Evolutionary conservation across 2,888 invertebrate genomes (phyloP).

Genomic region (Mesorhabditis belari): DNA sequence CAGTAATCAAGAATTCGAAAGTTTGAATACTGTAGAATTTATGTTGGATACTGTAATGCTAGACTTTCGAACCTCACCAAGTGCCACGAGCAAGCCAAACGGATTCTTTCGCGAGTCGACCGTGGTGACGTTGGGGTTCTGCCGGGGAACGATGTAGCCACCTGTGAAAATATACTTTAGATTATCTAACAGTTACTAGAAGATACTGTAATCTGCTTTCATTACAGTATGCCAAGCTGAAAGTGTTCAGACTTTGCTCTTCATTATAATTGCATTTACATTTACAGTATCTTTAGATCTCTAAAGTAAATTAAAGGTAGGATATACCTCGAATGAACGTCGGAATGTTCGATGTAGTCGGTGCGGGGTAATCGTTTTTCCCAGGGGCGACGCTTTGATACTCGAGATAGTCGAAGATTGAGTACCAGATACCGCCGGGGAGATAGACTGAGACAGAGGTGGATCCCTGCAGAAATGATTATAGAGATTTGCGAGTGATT

Average conservation of each 20-base stretch:
- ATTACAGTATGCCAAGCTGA: too few relatives aligned
- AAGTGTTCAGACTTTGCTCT: too few relatives aligned
- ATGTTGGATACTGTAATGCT: too few relatives aligned
- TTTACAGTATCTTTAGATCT: not conserved
- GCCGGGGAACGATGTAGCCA: constrained; percentile 62
- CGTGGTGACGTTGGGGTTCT: constrained; percentile 42
- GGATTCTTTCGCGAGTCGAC: constrained; percentile 60
- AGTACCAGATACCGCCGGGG: constrained; percentile 54
- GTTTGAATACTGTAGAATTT: too few relatives aligned
- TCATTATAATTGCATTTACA: not conserved
- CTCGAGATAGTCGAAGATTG: constrained; percentile 29
- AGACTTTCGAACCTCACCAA: too few relatives aligned
- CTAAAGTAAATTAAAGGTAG: not conserved
- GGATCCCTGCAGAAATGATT: too few relatives aligned
- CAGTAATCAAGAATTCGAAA: too few relatives aligned
- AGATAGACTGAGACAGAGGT: constrained; percentile 50
- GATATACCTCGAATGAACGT: constrained; percentile 34
- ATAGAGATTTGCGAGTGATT: too few relatives aligned
- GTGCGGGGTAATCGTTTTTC: constrained; percentile 28
- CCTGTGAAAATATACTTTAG: too few relatives aligned
- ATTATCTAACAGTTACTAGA: too few relatives aligned
- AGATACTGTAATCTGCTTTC: too few relatives aligned
- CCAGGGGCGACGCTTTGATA: constrained; percentile 18
- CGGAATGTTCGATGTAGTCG: constrained; percentile 36
- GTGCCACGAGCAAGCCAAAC: constrained; percentile 64